Evolutionary conservation across 2,888 invertebrate species (phyloP).

Genomic region (Anarsia innoxiella): DNA sequence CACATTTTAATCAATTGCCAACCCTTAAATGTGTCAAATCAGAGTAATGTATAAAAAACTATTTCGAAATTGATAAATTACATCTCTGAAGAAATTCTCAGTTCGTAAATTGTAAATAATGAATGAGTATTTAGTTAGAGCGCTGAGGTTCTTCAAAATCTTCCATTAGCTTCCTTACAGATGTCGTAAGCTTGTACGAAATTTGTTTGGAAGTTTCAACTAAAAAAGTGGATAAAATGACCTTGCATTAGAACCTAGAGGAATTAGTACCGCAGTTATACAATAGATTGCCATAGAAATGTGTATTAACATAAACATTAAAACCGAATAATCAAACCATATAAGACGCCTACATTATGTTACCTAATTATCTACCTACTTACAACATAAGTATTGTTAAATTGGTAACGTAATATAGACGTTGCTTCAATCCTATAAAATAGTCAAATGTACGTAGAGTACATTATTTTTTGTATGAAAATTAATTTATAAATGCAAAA

Average conservation of each 20-base stretch:
- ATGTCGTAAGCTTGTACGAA: neutral
- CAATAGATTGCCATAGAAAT: too few relatives aligned
- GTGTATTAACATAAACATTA: too few relatives aligned
- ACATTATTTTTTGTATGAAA: constrained; percentile 21
- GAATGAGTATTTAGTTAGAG: constrained; percentile 30
- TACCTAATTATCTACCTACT: too few relatives aligned
- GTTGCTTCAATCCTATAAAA: too few relatives aligned
- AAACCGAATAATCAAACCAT: too few relatives aligned
- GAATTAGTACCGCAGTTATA: too few relatives aligned
- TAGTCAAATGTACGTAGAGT: constrained; percentile 12
- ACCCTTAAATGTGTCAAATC: constrained; percentile 45
- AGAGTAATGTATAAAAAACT: constrained; percentile 22
- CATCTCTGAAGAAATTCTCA: constrained; percentile 21
- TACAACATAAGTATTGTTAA: too few relatives aligned
- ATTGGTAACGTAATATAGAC: too few relatives aligned
- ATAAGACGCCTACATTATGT: too few relatives aligned
- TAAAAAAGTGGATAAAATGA: neutral
- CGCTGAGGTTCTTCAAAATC: constrained; percentile 26
- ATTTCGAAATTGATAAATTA: constrained; percentile 20
- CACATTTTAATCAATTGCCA: constrained; percentile 18
- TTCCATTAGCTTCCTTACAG: constrained; percentile 23
- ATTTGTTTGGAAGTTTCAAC: neutral
- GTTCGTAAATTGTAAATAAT: constrained; percentile 34
- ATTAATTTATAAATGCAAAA: constrained; percentile 21
- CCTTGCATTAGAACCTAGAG: too few relatives aligned